These are phyloP conservation scores for Falcaria lacertinaria DNA, from an alignment of 2,888 invertebrate genomes.

Conservation along the genomic window DNA sequence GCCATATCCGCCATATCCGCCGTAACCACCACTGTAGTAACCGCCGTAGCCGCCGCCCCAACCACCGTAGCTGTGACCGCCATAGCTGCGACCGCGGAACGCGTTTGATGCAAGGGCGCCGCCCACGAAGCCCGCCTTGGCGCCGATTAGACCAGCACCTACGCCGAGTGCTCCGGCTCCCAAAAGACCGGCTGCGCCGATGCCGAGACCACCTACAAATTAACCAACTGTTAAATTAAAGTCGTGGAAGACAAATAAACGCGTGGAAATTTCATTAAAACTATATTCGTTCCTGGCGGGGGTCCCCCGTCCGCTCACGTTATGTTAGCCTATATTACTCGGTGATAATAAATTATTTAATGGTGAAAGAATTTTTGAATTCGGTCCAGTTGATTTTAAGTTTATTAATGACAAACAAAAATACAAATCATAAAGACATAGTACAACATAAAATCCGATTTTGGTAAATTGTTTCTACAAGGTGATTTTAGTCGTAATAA, in stretches of 20 bases:
- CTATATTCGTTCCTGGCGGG: too few species aligned
- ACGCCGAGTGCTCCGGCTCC: slow-evolving; percentile 48
- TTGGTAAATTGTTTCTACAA: not conserved
- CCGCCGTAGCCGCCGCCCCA: slow-evolving; percentile 29
- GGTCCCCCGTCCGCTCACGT: too few species aligned
- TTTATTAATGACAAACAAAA: too few species aligned
- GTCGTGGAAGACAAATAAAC: too few species aligned
- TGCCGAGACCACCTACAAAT: slow-evolving; percentile 20
- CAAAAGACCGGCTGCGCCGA: slow-evolving; percentile 32
- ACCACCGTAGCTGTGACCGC: slow-evolving; percentile 22
- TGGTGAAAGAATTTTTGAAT: too few species aligned
- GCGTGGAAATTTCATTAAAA: too few species aligned
- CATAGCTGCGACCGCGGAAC: slow-evolving; percentile 35
- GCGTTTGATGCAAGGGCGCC: slow-evolving; percentile 53
- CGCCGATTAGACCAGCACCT: slow-evolving; percentile 55
- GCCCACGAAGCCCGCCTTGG: slow-evolving; percentile 57
- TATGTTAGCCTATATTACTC: too few species aligned
- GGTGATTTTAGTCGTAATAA: not conserved
- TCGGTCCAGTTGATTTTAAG: too few species aligned
- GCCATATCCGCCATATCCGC: slow-evolving; percentile 21
- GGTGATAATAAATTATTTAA: too few species aligned
- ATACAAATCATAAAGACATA: too few species aligned
- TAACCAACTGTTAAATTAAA: not conserved
- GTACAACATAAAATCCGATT: not conserved
- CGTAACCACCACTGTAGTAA: slow-evolving; percentile 29